These are phyloP conservation scores for Spisula subtruncata DNA, from an alignment of 2,888 invertebrate genomes.

Conservation along the genomic window DNA sequence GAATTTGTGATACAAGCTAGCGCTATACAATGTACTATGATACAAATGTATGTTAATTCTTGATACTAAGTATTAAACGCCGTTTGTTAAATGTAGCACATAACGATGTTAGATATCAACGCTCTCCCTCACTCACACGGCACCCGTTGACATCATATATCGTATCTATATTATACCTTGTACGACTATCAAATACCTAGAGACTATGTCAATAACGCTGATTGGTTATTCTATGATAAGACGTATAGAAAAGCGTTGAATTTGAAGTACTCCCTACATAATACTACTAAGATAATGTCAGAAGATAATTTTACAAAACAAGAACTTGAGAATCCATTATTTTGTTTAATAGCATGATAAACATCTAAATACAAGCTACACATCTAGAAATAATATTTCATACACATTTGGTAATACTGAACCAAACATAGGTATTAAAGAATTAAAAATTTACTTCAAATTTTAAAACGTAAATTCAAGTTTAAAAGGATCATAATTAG, in stretches of 20 bases:
- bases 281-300: conserved; percentile 25
- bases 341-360: background rate
- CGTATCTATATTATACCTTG: conserved; percentile 16
- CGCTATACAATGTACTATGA: background rate
- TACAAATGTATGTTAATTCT: too few species aligned
- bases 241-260: conserved; percentile 35
- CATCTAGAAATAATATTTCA: background rate
- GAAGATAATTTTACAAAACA: conserved; percentile 21
- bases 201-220: conserved; percentile 41
- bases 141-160: conserved; percentile 40
- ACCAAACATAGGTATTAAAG: conserved; percentile 4
- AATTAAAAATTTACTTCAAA: background rate
- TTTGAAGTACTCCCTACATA: conserved; percentile 28
- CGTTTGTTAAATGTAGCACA: conserved; percentile 45
- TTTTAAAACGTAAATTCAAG: background rate
- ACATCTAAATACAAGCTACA: background rate
- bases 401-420: background rate
- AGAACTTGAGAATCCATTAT: conserved; percentile 13
- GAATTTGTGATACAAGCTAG: background rate
- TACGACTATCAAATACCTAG: conserved; percentile 40
- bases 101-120: conserved; percentile 40
- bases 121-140: background rate
- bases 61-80: conserved; percentile 22
- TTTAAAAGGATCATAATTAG: background rate
- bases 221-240: conserved; percentile 44